Conservation (phyloP, 2,113 vertebrate genomes). For the Pluvianellus socialis region DNA sequence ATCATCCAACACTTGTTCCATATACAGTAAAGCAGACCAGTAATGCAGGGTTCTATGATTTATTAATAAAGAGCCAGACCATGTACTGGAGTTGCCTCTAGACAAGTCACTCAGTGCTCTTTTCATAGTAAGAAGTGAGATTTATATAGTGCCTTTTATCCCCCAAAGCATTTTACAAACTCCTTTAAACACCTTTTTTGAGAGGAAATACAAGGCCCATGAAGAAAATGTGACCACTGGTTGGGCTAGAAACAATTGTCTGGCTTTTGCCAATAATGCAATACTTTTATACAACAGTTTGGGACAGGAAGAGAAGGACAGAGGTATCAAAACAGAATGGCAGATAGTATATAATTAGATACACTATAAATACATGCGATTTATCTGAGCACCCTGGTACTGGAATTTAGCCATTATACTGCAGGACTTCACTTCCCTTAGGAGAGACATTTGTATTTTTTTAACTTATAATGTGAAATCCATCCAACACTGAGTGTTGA, state of each 20-base stretch:
- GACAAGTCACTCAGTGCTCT: constrained; percentile 18
- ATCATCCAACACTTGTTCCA: constrained; percentile 24
- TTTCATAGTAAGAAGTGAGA: constrained; percentile 28
- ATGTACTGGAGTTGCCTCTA: not conserved
- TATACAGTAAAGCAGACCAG: constrained; percentile 14
- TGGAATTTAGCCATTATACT: not conserved
- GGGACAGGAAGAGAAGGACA: not conserved
- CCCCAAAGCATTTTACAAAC: not conserved
- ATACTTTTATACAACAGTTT: not conserved
- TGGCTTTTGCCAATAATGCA: too few species aligned
- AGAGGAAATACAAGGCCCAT: not conserved
- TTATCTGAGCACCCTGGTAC: not conserved
- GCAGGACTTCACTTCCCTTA: not conserved
- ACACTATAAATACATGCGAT: not conserved
- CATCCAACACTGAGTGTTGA: not conserved
- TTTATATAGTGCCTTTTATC: constrained; percentile 7
- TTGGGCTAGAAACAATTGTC: not conserved
- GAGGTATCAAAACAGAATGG: not conserved
- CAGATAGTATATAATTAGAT: not conserved
- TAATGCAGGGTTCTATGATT: constrained; percentile 38
- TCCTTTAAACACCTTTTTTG: not conserved
- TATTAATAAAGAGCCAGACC: not conserved
- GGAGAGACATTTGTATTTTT: not conserved
- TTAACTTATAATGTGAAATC: not conserved
- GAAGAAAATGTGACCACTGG: not conserved